Conservation (phyloP, 2,113 vertebrate genomes). For the Mola mola region DNA sequence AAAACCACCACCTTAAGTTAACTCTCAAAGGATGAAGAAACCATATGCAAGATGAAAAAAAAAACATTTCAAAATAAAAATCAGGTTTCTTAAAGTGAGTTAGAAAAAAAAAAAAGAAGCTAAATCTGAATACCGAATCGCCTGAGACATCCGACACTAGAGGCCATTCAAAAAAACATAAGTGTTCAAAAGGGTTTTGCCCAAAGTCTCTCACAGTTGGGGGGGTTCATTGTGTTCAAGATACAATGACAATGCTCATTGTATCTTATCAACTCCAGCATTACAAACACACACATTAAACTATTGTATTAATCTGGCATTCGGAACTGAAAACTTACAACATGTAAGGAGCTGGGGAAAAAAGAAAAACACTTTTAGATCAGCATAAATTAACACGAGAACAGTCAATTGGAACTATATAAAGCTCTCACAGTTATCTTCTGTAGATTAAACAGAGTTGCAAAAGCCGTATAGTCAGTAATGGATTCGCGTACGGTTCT, state of each 20-base stretch:
- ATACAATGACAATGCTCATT: constrained; percentile 77
- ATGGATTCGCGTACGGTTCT: constrained; percentile 1
- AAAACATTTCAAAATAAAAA: constrained; percentile 29
- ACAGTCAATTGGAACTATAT: constrained; percentile 55
- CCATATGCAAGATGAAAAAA: constrained; percentile 30
- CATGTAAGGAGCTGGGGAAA: constrained; percentile 46
- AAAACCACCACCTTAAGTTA: too few relatives aligned
- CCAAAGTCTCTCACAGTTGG: constrained; percentile 11
- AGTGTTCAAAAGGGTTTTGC: constrained; percentile 14
- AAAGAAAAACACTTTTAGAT: constrained; percentile 41
- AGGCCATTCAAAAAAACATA: constrained; percentile 29
- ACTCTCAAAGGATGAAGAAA: constrained; percentile 17
- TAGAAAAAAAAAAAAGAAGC: too few relatives aligned
- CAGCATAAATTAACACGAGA: constrained; percentile 63
- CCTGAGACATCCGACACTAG: constrained; percentile 29
- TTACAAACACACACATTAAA: constrained; percentile 72
- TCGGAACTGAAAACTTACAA: constrained; percentile 54
- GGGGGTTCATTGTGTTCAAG: constrained; percentile 61
- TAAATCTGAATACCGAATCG: constrained; percentile 8
- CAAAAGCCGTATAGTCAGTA: constrained; percentile 27
- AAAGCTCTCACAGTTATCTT: constrained; percentile 61
- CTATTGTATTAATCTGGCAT: constrained; percentile 60
- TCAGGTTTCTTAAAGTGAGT: constrained; percentile 38
- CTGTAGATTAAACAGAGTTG: constrained; percentile 38
- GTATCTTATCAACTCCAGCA: constrained; percentile 54